phyloP scores from a whole-genome alignment of 1,140 invertebrate species.

The Lasioglossum baleicum region DNA sequence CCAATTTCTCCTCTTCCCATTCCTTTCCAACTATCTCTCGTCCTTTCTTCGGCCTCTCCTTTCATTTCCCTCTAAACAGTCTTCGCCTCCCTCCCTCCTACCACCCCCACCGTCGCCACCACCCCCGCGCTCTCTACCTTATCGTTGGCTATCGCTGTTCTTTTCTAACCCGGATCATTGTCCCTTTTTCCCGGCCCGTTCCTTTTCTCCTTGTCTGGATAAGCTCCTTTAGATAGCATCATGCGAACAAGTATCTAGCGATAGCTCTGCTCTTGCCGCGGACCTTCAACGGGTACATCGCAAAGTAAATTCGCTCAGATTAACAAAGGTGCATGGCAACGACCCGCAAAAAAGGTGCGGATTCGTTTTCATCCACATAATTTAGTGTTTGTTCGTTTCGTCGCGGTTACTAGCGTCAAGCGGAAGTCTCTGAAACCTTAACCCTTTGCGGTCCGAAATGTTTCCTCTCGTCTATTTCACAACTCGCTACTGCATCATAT shows the following conservation, averaged over 20 bases:
- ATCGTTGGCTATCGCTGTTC: conserved; percentile 35
- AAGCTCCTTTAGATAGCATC: conserved; percentile 55
- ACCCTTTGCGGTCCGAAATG: no score
- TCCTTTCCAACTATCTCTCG: conserved; percentile 13
- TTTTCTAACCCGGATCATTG: conserved; percentile 24
- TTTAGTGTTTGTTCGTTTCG: no score
- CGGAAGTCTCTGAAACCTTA: no score
- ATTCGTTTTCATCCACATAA: no score
- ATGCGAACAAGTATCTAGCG: conserved; percentile 59
- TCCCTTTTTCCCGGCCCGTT: conserved; percentile 5
- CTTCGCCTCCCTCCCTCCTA: neutral
- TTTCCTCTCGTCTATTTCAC: no score
- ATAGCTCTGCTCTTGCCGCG: conserved; percentile 36
- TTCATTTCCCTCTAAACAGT: neutral
- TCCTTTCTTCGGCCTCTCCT: conserved; percentile 20
- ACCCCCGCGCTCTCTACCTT: conserved; percentile 2
- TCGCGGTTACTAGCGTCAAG: no score
- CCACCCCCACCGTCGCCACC: neutral
- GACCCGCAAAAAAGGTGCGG: neutral
- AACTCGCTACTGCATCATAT: no score
- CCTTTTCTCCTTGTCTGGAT: conserved; percentile 41
- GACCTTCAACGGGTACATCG: conserved; percentile 44
- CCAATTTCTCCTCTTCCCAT: conserved; percentile 37
- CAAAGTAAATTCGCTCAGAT: conserved; percentile 48
- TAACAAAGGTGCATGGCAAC: neutral